These are phyloP conservation scores for Drepanosiphum platanoidis DNA, from an alignment of 2,888 invertebrate species.

Conservation along the genomic window DNA sequence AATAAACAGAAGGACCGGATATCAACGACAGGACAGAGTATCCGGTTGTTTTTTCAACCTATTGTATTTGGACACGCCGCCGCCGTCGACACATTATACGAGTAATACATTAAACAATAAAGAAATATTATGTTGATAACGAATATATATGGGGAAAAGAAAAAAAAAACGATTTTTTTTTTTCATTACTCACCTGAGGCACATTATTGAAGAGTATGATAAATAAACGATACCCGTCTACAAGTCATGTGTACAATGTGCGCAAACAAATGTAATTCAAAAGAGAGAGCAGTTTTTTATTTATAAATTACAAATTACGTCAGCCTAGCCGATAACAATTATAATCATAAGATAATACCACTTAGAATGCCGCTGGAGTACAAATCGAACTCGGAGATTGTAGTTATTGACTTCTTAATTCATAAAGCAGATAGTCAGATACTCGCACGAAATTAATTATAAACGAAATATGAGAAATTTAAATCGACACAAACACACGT, in stretches of 20 bases:
- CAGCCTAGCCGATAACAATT: background rate
- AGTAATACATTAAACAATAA: background rate
- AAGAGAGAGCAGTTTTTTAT: background rate
- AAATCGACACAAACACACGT: too few species aligned
- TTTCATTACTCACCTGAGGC: background rate
- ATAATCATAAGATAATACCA: too few species aligned
- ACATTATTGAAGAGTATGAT: background rate
- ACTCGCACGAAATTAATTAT: too few species aligned
- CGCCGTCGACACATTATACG: too few species aligned
- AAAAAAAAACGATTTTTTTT: background rate
- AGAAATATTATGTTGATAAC: background rate
- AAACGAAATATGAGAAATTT: background rate
- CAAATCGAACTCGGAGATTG: background rate
- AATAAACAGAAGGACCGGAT: conserved; percentile 1
- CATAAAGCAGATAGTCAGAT: too few species aligned
- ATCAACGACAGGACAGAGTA: background rate
- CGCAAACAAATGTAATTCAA: too few species aligned
- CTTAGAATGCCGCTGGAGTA: background rate
- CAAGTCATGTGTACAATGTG: too few species aligned
- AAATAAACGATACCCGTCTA: background rate
- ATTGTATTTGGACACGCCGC: background rate
- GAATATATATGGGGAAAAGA: too few species aligned
- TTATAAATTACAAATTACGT: background rate
- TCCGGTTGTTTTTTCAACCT: background rate
- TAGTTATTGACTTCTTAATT: background rate